Evolutionary conservation across 2,797 vertebrate genomes (phyloP).

Genomic region (Myotis myotis): DNA sequence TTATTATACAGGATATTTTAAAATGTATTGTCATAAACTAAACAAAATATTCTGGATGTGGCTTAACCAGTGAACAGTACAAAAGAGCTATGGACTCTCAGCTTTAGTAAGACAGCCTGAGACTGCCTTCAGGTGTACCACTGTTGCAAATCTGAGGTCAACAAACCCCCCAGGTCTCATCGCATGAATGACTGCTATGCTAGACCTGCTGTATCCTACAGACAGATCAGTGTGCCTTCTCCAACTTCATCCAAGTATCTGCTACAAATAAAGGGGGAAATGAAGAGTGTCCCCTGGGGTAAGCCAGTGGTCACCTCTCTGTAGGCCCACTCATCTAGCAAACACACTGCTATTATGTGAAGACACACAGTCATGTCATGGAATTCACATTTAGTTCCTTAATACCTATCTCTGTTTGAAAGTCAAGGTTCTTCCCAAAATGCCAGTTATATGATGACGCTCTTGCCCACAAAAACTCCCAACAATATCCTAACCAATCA

Average conservation of each 20-base stretch:
- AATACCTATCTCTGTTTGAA: not conserved
- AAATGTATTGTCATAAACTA: no score
- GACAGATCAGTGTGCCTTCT: not conserved
- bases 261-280: not conserved
- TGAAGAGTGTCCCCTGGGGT: not conserved
- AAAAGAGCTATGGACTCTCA: not conserved
- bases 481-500: not conserved
- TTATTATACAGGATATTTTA: no score
- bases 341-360: not conserved
- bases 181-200: not conserved
- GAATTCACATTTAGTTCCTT: not conserved
- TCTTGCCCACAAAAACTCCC: not conserved
- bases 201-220: not conserved
- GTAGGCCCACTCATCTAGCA: not conserved
- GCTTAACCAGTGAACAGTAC: not conserved
- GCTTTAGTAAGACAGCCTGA: not conserved
- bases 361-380: not conserved
- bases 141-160: not conserved
- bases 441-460: not conserved
- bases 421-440: not conserved
- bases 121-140: not conserved
- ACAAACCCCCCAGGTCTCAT: not conserved
- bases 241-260: not conserved
- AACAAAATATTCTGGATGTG: not conserved
- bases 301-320: not conserved